A percentile compares a stretch with the other conserved stretches of the same genome.
phyloP scores from a whole-genome alignment of 2,797 vertebrate species.

The Tragopan temminckii region DNA sequence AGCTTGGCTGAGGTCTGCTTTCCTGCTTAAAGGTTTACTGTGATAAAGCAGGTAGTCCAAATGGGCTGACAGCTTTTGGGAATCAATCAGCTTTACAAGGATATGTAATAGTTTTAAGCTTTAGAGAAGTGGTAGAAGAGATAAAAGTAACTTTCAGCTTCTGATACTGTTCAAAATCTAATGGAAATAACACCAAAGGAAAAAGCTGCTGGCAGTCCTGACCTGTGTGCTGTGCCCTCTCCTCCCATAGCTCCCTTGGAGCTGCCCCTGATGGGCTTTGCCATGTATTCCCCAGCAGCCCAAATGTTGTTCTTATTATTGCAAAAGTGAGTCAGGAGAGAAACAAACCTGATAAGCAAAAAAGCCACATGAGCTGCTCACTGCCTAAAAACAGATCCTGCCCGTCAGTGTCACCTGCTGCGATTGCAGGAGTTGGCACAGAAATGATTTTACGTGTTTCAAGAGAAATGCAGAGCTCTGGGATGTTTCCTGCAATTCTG shows the following conservation, averaged over 20 bases:
- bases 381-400: not conserved
- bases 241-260: not conserved
- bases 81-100: not conserved
- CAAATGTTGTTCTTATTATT: not conserved
- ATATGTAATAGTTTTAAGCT: not conserved
- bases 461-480: not conserved
- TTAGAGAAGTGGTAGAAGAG: not conserved
- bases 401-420: slow-evolving; percentile 43
- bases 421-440: slow-evolving; percentile 16
- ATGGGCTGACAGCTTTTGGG: not conserved
- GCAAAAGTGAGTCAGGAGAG: slow-evolving; percentile 47
- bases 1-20: not conserved
- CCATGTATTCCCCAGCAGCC: not conserved
- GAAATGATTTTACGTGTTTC: not conserved
- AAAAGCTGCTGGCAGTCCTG: not conserved
- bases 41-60: not conserved
- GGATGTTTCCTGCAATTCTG: not conserved
- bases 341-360: slow-evolving; percentile 4
- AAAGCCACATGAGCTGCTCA: not conserved
- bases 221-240: not conserved
- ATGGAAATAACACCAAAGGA: not conserved
- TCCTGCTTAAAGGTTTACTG: not conserved
- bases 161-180: not conserved
- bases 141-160: not conserved
- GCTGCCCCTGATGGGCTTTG: not conserved